Evolutionary conservation across 2,888 invertebrate genomes (phyloP).

Genomic region (Protodeltote pygarga): DNA sequence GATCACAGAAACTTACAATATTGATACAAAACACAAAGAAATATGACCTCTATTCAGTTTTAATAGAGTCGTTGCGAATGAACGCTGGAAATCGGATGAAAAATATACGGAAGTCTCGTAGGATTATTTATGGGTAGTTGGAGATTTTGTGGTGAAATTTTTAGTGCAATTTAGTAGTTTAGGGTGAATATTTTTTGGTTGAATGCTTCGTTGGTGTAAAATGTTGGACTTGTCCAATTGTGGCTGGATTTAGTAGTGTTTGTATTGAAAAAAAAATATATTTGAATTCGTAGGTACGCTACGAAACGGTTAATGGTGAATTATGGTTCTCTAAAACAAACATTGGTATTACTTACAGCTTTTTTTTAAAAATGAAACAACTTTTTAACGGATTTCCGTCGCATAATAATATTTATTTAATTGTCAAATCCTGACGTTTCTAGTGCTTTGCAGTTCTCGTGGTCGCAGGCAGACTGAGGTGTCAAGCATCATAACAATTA

Average conservation of each 20-base stretch:
- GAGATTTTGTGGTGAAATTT: slow-evolving; percentile 19
- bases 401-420: no score
- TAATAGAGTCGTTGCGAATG: slow-evolving; percentile 22
- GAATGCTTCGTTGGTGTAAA: background rate
- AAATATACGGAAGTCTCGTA: slow-evolving; percentile 35
- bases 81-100: slow-evolving; percentile 31
- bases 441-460: no score
- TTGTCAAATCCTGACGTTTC: no score
- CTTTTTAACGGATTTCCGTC: no score
- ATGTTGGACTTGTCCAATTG: background rate
- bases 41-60: slow-evolving; percentile 17
- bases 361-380: no score
- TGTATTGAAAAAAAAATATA: background rate
- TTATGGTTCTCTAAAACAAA: no score
- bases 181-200: slow-evolving; percentile 8
- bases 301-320: background rate
- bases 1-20: slow-evolving; percentile 38
- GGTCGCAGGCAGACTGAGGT: no score
- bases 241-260: no score
- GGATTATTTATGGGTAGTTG: slow-evolving; percentile 40
- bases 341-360: no score
- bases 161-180: slow-evolving; percentile 21
- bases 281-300: background rate
- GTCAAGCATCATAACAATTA: no score
- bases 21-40: slow-evolving; percentile 28